These are phyloP conservation scores for Prorops nasuta DNA, from an alignment of 1,140 invertebrate genomes.

Conservation along the genomic window DNA sequence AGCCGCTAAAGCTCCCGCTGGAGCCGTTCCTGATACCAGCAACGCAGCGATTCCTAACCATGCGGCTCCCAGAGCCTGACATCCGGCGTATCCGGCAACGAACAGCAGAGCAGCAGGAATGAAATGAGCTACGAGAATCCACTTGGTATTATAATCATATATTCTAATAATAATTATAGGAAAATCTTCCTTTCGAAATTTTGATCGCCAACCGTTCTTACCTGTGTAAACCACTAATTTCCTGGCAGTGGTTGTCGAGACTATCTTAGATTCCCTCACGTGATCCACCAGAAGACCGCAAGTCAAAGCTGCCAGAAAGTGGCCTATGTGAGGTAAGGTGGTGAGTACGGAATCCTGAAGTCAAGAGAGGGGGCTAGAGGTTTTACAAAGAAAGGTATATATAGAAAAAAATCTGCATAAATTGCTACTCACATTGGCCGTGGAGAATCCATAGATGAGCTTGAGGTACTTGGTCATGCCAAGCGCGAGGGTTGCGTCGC, in stretches of 20 bases:
- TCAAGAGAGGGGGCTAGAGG: not conserved
- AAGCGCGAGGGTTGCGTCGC: constrained; percentile 60
- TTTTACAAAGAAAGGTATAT: no score
- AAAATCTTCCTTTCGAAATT: not conserved
- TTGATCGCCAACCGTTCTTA: constrained; percentile 26
- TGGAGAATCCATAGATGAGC: constrained; percentile 62
- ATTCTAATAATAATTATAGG: not conserved
- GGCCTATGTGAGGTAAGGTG: constrained; percentile 61
- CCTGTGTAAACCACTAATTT: constrained; percentile 63
- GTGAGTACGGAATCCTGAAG: constrained; percentile 59
- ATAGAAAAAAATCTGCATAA: no score
- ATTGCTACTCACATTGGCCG: constrained; percentile 60
- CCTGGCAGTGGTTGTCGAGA: constrained; percentile 61
- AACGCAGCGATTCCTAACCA: constrained; percentile 61
- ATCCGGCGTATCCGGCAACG: constrained; percentile 62
- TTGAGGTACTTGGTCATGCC: constrained; percentile 63
- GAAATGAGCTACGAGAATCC: constrained; percentile 62
- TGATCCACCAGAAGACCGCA: constrained; percentile 62
- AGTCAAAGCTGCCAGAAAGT: constrained; percentile 60
- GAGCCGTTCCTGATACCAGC: constrained; percentile 60
- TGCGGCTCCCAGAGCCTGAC: constrained; percentile 61
- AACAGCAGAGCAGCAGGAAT: constrained; percentile 62
- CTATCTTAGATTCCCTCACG: constrained; percentile 57
- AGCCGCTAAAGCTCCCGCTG: constrained; percentile 59
- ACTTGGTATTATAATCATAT: constrained; percentile 16